These are phyloP conservation scores for Acheta domesticus DNA, from an alignment of 2,888 invertebrate genomes.

Conservation along the genomic window DNA sequence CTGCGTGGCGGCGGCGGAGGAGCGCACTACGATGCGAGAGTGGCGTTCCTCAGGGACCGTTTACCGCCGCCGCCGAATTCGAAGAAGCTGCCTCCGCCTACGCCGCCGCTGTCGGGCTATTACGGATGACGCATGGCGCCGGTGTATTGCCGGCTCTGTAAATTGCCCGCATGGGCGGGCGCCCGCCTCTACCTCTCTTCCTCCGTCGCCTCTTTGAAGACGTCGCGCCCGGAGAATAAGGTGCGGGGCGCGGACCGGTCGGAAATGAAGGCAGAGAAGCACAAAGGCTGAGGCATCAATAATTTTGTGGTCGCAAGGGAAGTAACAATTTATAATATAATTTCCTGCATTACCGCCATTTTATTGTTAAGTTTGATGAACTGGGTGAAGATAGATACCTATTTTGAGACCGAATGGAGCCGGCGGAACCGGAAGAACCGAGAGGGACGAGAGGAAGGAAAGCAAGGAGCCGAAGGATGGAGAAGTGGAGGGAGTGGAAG, in stretches of 20 bases:
- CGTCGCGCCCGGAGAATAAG: not conserved
- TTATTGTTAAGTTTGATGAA: too few species aligned
- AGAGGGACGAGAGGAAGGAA: too few species aligned
- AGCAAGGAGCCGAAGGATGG: too few species aligned
- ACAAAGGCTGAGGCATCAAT: not conserved
- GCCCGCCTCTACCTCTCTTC: not conserved
- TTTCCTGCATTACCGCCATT: too few species aligned
- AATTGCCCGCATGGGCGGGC: not conserved
- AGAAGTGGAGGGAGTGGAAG: too few species aligned
- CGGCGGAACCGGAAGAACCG: too few species aligned
- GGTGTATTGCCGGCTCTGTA: constrained; percentile 6
- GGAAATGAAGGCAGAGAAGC: not conserved
- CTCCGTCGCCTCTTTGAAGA: too few species aligned
- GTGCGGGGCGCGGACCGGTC: not conserved
- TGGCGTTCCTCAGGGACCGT: not conserved
- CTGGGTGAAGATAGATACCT: too few species aligned
- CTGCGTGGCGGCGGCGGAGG: not conserved
- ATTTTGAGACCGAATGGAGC: too few species aligned
- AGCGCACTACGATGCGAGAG: not conserved
- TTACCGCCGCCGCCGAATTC: not conserved
- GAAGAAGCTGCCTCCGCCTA: not conserved
- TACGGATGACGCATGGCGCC: constrained; percentile 4
- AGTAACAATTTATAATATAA: not conserved
- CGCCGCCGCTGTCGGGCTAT: not conserved
- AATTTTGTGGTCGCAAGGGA: not conserved